Base-by-base conservation (phyloP, 1,140 invertebrate genomes). In the Harpegnathos saltator region DNA sequence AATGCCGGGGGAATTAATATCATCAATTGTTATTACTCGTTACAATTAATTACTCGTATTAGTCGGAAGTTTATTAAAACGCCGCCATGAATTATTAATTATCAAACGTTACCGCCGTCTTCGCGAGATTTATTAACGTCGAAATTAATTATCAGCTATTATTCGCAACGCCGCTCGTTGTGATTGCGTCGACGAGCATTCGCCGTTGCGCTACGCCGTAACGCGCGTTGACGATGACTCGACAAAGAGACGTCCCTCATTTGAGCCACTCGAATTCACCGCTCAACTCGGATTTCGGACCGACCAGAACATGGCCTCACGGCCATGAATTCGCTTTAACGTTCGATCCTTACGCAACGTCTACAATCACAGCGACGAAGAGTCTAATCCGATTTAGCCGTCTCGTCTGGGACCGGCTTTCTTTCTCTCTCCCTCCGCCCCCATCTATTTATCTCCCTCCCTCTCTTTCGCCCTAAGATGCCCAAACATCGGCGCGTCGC, bases 401-500 rank as follows among this genome's bases (percentile, higher is more conserved):
- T 33, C 7, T 33, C 33, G 33, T 33, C 7, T 7, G n/a, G n/a
- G n/a, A n/a, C n/a, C n/a, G 29, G 29, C 29, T 33, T 5, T 33
- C 29, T 33, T 5, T 33, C 5, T 33, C 29, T 33, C 29, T 33
- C 29, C 5, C 29, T 33, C 29, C n/a, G n/a, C n/a, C n/a, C n/a
- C n/a, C n/a, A n/a, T n/a, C n/a, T n/a, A n/a, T n/a, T n/a, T n/a
- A n/a, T n/a, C 29, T 33, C 29, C 29, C 29, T 33, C 29, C 5
- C 29, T 1, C 29, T 1, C 1, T 5, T 1, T 56, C 15, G 29
- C 62, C 29, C 74, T 29, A n/a, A 78, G 52, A 22, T 29, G 26
- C 44, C 26, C 75, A 78, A 78, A 69, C 63, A 33, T 78, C 75
- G n/a, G n/a, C n/a, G n/a, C n/a, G n/a, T 69, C 29, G 1, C 5